These are phyloP conservation scores for Lacanobia wlatinum DNA, from an alignment of 2,888 invertebrate species.

Conservation along the genomic window DNA sequence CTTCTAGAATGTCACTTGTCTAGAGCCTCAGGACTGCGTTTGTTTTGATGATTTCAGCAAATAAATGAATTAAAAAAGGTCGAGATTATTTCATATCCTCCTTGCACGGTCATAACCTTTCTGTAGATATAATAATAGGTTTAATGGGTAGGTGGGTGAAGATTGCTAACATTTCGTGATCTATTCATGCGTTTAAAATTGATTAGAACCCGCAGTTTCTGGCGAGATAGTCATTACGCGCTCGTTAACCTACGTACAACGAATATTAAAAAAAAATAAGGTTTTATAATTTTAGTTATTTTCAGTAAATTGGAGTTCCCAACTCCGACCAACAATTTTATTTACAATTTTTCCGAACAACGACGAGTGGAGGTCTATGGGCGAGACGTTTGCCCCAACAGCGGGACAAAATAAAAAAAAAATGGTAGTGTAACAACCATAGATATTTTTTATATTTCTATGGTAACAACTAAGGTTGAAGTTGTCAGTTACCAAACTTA, in stretches of 20 bases:
- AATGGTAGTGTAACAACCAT: no score
- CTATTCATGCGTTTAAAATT: slow-evolving; percentile 58
- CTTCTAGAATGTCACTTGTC: no score
- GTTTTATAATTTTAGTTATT: background rate
- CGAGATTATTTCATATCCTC: slow-evolving; percentile 18
- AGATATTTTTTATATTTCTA: no score
- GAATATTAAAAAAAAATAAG: background rate
- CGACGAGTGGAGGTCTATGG: no score
- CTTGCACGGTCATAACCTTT: slow-evolving; percentile 32
- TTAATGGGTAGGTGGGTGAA: slow-evolving; percentile 5
- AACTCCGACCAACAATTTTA: no score
- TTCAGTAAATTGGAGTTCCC: background rate
- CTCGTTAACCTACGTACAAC: slow-evolving; percentile 18
- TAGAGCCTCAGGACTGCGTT: background rate
- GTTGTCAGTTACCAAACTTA: no score
- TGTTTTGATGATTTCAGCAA: background rate
- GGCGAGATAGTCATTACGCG: slow-evolving; percentile 38
- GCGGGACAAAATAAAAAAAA: no score
- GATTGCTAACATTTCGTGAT: slow-evolving; percentile 47
- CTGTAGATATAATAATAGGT: slow-evolving; percentile 25
- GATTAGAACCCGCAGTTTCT: slow-evolving; percentile 52
- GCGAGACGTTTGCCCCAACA: no score
- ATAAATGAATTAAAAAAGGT: slow-evolving; percentile 2
- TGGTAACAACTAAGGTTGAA: no score
- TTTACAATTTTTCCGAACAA: no score